Evolutionary conservation across 2,797 vertebrate genomes (phyloP).

Genomic region (Manis pentadactyla): DNA sequence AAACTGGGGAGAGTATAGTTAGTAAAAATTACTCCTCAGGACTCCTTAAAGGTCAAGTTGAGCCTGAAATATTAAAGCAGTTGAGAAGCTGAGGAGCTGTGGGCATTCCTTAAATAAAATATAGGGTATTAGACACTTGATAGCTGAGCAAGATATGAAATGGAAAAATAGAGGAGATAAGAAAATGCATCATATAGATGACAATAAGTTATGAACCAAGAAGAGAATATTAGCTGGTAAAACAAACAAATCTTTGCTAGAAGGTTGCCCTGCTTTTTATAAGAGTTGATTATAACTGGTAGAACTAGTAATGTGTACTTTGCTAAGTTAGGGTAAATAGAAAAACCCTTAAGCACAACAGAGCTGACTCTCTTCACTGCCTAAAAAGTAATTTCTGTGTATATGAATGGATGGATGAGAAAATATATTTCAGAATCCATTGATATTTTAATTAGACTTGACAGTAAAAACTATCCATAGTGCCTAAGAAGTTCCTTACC

Average conservation of each 20-base stretch:
- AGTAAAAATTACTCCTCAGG: constrained; percentile 17
- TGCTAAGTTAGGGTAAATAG: neutral
- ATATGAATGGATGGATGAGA: neutral
- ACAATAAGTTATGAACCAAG: neutral
- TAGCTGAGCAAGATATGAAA: neutral
- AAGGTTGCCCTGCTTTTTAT: neutral
- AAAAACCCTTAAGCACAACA: neutral
- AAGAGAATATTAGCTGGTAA: neutral
- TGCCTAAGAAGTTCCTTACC: neutral
- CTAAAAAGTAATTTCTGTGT: neutral
- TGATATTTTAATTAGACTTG: neutral
- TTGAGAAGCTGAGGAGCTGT: neutral
- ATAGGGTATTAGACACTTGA: neutral
- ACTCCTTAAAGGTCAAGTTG: constrained; percentile 32
- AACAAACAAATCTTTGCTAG: constrained; percentile 1
- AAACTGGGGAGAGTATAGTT: neutral
- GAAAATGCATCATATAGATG: neutral
- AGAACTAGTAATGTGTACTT: constrained; percentile 10
- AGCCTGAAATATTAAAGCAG: constrained; percentile 15
- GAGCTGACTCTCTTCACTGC: neutral
- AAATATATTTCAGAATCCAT: constrained; percentile 10
- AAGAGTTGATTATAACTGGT: constrained; percentile 9
- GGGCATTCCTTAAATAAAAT: neutral
- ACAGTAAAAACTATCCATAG: constrained; percentile 11
- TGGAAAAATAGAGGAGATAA: neutral